These are phyloP conservation scores for Noctua janthe DNA, from an alignment of 2,888 invertebrate genomes.

Conservation along the genomic window DNA sequence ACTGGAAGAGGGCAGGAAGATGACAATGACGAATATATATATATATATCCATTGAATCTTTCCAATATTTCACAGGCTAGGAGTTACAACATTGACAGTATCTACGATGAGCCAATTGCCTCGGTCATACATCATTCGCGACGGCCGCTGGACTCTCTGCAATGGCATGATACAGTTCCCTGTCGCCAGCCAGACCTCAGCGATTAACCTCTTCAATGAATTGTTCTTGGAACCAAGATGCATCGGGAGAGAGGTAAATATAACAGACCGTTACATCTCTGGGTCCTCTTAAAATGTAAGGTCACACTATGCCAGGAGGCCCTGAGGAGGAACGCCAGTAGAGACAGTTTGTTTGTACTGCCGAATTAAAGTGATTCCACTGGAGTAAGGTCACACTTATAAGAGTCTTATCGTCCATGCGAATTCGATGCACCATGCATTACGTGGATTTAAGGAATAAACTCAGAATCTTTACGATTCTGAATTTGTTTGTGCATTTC, in stretches of 20 bases:
- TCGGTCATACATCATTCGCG: conserved; percentile 80
- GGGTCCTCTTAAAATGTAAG: not conserved
- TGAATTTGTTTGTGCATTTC: not conserved
- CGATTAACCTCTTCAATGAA: conserved; percentile 71
- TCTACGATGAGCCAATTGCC: conserved; percentile 72
- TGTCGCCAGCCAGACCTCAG: conserved; percentile 36
- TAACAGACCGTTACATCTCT: too few relatives aligned
- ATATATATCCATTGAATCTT: not conserved
- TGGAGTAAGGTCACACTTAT: not conserved
- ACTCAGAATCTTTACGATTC: not conserved
- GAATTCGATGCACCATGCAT: not conserved
- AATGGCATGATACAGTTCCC: conserved; percentile 80
- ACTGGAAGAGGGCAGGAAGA: not conserved
- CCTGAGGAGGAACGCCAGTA: not conserved
- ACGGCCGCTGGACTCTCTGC: conserved; percentile 82
- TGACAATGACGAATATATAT: not conserved
- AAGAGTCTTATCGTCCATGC: not conserved
- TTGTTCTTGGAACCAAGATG: conserved; percentile 77
- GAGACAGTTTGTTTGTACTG: conserved; percentile 2
- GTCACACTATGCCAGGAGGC: not conserved
- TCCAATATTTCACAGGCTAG: conserved; percentile 72
- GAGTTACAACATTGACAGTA: conserved; percentile 80
- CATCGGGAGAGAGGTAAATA: conserved; percentile 82
- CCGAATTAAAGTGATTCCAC: not conserved
- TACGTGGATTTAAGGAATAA: not conserved